Evolutionary conservation across 2,797 vertebrate genomes (phyloP), one percentile per base, ranked within the genome.

Genomic region (Eutrigla gurnardus): DNA sequence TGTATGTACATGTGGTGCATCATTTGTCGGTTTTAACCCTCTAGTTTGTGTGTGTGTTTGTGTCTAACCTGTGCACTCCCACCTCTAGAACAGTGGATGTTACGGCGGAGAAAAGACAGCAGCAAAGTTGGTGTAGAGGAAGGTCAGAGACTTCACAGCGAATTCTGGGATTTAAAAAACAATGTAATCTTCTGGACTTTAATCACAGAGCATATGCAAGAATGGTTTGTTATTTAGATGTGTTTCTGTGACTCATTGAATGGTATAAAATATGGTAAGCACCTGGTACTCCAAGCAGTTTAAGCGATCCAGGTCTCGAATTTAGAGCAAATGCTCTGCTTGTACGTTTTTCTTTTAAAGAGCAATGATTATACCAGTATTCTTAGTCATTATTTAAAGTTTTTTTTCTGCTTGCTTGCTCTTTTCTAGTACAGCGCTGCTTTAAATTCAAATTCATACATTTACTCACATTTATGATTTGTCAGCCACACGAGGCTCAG

Each of bases 11-110:
- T 74, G 57, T 74, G 46, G 14, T 74, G 54, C 43, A 4, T 63
- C 57, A 3, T 77, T 37, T 69, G 52, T 78, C 33, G 1, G 5
- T 74, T 75, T 66, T 81, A 63, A 79, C 39, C 53, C 63, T 64
- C 5, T 66, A 79, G 88, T 62, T 14, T 70, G 14, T 84, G 55
- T 83, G 54, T 85, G 62, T 77, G 63, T 84, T 61, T 73, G 67
- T 84, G 40, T 85, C 18, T 82, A 64, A 69, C 54, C 18, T 75
- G 57, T 81, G 58, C 45, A 7, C 70, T 77, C 59, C 78, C 52
- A 18, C 67, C 69, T 84, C 68, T 91, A 96, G 95, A 95, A 69
- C 91, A 94, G 81, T 95, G 94, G 94, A 94, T 94, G 91, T 87
- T 95, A 78, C 88, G 86, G 73, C 82, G 90, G 75, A 93, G 92